Evolutionary conservation across 2,888 invertebrate species (phyloP).

Genomic region (Tachina fera): DNA sequence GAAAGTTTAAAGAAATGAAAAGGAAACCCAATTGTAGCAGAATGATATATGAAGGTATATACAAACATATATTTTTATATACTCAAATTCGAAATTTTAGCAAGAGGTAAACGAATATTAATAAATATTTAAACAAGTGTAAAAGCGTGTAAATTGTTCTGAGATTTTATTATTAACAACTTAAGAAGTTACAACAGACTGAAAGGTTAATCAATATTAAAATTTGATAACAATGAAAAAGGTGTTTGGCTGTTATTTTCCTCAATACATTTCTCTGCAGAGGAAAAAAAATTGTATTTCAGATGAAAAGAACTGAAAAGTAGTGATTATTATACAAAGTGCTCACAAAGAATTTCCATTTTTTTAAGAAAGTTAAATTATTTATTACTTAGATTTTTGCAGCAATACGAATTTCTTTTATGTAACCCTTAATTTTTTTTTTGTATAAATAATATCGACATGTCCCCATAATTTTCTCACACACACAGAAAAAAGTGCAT

Average conservation of each 20-base stretch:
- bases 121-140: slow-evolving; percentile 70
- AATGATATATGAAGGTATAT: slow-evolving; percentile 65
- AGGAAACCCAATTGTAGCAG: slow-evolving; percentile 44
- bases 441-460: too few relatives aligned
- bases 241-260: neutral
- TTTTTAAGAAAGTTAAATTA: neutral
- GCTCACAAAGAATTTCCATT: too few relatives aligned
- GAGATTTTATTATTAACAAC: slow-evolving; percentile 60
- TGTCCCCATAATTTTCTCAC: too few relatives aligned
- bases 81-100: neutral
- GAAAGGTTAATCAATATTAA: slow-evolving; percentile 66
- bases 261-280: neutral
- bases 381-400: too few relatives aligned
- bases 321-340: too few relatives aligned
- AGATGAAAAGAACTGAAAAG: too few relatives aligned
- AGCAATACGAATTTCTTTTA: too few relatives aligned
- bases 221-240: neutral
- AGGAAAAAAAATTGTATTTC: neutral
- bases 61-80: slow-evolving; percentile 29
- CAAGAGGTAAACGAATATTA: slow-evolving; percentile 55
- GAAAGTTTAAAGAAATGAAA: neutral
- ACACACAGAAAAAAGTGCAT: too few relatives aligned
- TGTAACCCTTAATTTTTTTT: too few relatives aligned
- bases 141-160: slow-evolving; percentile 65
- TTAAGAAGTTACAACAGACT: slow-evolving; percentile 51